A percentile compares a stretch with the other conserved stretches of the same genome.
These are phyloP conservation scores for Ophion ventricosus DNA, from an alignment of 2,888 invertebrate genomes.

Conservation along the genomic window DNA sequence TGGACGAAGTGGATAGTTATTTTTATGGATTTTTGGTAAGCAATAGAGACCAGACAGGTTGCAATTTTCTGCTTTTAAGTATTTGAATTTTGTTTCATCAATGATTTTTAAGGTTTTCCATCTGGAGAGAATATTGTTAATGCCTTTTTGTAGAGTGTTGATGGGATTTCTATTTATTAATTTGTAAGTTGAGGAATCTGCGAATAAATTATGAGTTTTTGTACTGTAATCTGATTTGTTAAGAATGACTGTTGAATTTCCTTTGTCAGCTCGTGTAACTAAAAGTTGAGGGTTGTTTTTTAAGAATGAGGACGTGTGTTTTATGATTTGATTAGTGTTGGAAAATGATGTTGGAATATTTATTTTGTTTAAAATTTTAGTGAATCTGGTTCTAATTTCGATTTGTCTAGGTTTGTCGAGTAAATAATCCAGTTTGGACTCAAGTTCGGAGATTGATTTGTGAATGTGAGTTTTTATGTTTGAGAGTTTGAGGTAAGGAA, in stretches of 20 bases:
- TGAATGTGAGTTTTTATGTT: not conserved
- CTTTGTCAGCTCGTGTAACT: slow-evolving; percentile 32
- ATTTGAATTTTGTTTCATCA: no score
- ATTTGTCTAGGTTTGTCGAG: not conserved
- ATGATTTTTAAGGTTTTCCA: no score
- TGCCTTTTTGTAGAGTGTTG: no score
- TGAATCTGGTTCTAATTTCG: not conserved
- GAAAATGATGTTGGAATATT: not conserved
- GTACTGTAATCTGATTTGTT: not conserved
- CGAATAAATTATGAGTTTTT: not conserved
- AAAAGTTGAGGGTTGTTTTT: slow-evolving; percentile 8
- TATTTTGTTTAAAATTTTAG: not conserved
- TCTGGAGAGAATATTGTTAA: no score
- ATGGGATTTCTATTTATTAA: slow-evolving; percentile 3
- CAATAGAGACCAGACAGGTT: no score
- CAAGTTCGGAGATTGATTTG: not conserved
- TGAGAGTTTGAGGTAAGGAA: not conserved
- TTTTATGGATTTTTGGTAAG: no score
- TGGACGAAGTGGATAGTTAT: no score
- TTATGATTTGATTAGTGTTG: no score
- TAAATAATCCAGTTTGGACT: not conserved
- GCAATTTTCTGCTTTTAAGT: no score
- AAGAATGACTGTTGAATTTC: slow-evolving; percentile 4
- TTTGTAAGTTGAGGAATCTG: slow-evolving; percentile 4
- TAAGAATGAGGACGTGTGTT: no score